Base-by-base conservation (phyloP, 2,113 vertebrate genomes). In the Paramisgurnus dabryanus region DNA sequence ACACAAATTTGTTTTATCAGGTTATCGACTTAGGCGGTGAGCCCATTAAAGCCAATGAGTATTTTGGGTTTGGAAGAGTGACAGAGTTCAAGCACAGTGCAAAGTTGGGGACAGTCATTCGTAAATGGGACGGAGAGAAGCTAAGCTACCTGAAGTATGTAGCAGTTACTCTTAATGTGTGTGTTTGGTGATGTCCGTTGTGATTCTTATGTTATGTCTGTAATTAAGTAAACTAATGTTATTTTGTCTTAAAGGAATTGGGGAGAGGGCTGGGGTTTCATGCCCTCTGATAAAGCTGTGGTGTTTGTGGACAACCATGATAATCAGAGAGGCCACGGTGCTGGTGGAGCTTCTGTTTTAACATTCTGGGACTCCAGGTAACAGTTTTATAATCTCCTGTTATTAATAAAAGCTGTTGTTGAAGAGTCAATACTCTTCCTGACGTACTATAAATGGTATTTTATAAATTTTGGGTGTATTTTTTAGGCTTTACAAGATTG, bases 261-360 rank as follows among this genome's bases (percentile, higher is more conserved):
- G 96, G 97, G 97, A 88, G 96, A 98, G 89, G 96, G 93, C 15
- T 98, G 97, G 96, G 93, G 91, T 61, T 94, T 98, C 57, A 85
- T 97, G 95, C 87, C 95, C 5, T 85, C 91, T 0, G 89, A 93
- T 67, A 92, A 90, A 85, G 96, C 96, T 0, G 15, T 98, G n/a
- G 95, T 96, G 17, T 99, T 98, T 85, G 89, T 97, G 83, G 96
- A 98, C 73, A 99, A 98, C 67, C 97, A 98, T 0, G 96, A 98
- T 90, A 98, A 96, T 80, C 97, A 99, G 86, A 91, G 97, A 64
- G 95, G 96, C 0, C 94, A 96, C 0, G 96, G 96, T 10, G 95
- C 95, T 0, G 97, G 96, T 0, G 96, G 95, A 53, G 68, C 92
- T 6, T 91, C 96, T 7, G 88, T 98, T 47, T 71, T 98, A 0